Conservation (phyloP, 1,140 invertebrate genomes). For the Anoplophora glabripennis region DNA sequence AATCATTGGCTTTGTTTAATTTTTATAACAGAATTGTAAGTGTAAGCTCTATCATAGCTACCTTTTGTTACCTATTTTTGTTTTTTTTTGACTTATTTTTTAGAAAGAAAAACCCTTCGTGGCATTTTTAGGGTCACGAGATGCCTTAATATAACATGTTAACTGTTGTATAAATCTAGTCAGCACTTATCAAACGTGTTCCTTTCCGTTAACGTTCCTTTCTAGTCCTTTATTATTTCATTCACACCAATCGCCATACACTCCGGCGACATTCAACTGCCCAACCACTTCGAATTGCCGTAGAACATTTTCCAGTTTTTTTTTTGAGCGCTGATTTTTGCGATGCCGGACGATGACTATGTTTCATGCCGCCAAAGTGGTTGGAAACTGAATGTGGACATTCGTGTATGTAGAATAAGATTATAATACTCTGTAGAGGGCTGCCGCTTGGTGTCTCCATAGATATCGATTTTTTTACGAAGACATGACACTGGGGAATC, state of each 20-base stretch:
- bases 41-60: conserved; percentile 18
- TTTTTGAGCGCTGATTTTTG: neutral
- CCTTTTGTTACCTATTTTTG: conserved; percentile 12
- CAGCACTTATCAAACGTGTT: conserved; percentile 37
- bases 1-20: conserved; percentile 20
- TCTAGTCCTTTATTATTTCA: conserved; percentile 34
- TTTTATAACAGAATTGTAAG: conserved; percentile 22
- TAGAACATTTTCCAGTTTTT: neutral
- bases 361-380: neutral
- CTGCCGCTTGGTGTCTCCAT: neutral
- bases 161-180: conserved; percentile 40
- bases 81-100: conserved; percentile 10
- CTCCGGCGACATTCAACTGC: conserved; percentile 7
- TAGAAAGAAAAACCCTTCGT: conserved; percentile 27
- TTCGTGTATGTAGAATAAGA: neutral
- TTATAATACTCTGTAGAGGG: neutral
- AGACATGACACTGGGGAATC: neutral
- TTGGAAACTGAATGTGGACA: neutral
- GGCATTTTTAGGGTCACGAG: conserved; percentile 39
- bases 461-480: neutral
- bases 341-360: neutral
- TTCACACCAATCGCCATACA: conserved; percentile 14
- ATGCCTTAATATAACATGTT: conserved; percentile 44
- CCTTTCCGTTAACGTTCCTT: conserved; percentile 36
- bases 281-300: conserved; percentile 1